These are phyloP conservation scores for Diarsia dahlii DNA, from an alignment of 2,888 invertebrate genomes.

Conservation along the genomic window DNA sequence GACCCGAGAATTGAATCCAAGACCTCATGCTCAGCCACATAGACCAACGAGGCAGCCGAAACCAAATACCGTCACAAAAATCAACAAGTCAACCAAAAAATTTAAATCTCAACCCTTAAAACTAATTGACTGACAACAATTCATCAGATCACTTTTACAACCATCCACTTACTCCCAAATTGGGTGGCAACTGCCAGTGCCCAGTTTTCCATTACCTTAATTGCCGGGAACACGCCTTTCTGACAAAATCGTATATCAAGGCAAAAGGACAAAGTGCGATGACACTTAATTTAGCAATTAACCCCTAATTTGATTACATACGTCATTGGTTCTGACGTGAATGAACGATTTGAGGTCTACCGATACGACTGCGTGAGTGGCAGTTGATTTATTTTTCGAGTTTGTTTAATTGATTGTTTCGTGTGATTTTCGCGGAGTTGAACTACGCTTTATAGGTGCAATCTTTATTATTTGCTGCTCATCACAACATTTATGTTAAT, in stretches of 20 bases:
- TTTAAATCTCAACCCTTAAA: slow-evolving; percentile 36
- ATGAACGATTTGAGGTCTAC: slow-evolving; percentile 67
- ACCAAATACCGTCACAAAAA: slow-evolving; percentile 2
- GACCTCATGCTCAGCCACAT: too few relatives aligned
- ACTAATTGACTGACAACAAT: slow-evolving; percentile 67
- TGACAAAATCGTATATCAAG: slow-evolving; percentile 86
- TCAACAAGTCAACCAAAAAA: slow-evolving; percentile 25
- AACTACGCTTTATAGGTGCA: neutral
- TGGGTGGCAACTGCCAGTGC: slow-evolving; percentile 42
- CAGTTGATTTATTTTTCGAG: slow-evolving; percentile 50
- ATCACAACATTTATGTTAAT: neutral
- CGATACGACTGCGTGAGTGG: slow-evolving; percentile 39
- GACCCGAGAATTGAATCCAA: too few relatives aligned
- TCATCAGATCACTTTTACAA: slow-evolving; percentile 60
- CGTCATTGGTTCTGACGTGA: slow-evolving; percentile 79
- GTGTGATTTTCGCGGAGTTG: neutral
- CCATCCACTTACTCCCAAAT: slow-evolving; percentile 59
- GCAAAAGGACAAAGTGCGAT: slow-evolving; percentile 83
- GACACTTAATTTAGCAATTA: slow-evolving; percentile 89
- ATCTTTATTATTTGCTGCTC: too few relatives aligned
- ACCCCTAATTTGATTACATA: slow-evolving; percentile 89
- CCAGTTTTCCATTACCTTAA: slow-evolving; percentile 76
- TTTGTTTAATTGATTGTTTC: slow-evolving; percentile 24
- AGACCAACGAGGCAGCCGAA: neutral
- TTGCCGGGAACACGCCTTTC: slow-evolving; percentile 82